Conservation (phyloP, 2,797 vertebrate species). For the Gila robusta region DNA sequence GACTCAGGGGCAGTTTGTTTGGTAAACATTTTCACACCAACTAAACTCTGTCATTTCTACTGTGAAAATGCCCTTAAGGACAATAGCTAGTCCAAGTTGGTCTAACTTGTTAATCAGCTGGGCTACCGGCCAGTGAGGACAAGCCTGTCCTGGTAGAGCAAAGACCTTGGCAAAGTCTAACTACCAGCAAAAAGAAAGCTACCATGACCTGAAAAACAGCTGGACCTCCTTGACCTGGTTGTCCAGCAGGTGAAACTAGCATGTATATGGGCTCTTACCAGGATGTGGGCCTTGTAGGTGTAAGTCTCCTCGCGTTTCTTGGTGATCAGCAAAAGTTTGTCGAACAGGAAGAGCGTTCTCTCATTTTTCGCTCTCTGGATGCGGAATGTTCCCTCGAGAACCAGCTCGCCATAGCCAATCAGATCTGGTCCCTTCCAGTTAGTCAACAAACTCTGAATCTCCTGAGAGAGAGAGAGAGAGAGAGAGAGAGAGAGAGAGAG, state of each 20-base stretch:
- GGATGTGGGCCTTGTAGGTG: constrained; percentile 96
- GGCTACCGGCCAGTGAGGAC: not conserved
- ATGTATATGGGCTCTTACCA: constrained; percentile 76
- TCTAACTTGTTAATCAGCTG: not conserved
- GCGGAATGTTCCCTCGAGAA: constrained; percentile 96
- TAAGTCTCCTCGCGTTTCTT: constrained; percentile 96
- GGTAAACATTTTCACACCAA: not conserved
- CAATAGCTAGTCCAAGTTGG: not conserved
- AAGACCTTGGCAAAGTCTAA: not conserved
- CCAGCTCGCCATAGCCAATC: constrained; percentile 94
- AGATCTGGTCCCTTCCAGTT: constrained; percentile 99
- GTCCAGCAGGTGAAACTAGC: not conserved
- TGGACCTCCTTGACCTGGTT: not conserved
- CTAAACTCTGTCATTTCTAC: not conserved
- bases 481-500: constrained; percentile 40
- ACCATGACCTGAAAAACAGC: not conserved
- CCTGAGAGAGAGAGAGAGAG: constrained; percentile 74
- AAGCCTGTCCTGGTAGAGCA: not conserved
- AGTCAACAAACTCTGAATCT: constrained; percentile 96
- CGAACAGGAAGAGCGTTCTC: constrained; percentile 94
- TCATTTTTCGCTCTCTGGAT: constrained; percentile 97
- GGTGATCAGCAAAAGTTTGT: constrained; percentile 95
- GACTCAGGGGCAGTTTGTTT: not conserved
- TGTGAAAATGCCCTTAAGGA: not conserved
- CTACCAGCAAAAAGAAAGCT: not conserved